Percentiles rank a stretch among this genome's conserved stretches.
phyloP scores from a whole-genome alignment of 2,888 invertebrate genomes.

The Deroplatys truncata region DNA sequence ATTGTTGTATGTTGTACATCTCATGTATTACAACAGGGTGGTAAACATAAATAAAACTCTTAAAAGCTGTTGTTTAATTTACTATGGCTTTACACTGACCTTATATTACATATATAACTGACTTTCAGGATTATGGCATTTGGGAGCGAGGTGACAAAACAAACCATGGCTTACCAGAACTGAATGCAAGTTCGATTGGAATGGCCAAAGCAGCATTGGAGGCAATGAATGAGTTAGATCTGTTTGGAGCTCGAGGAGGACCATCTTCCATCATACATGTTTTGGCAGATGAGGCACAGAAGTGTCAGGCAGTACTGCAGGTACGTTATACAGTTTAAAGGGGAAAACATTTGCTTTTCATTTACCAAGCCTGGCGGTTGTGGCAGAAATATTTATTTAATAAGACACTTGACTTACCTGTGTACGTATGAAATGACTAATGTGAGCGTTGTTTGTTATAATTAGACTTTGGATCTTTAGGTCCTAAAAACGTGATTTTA shows the following conservation, averaged over 20 bases:
- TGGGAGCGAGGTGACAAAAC: constrained; percentile 99
- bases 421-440: too few relatives aligned
- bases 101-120: too few relatives aligned
- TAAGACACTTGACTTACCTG: too few relatives aligned
- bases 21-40: too few relatives aligned
- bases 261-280: constrained; percentile 97
- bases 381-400: too few relatives aligned
- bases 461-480: too few relatives aligned
- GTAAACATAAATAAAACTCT: too few relatives aligned
- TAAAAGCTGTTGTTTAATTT: too few relatives aligned
- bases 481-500: too few relatives aligned
- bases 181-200: constrained; percentile 98
- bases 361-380: background rate
- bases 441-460: too few relatives aligned
- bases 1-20: too few relatives aligned
- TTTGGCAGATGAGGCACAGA: constrained; percentile 96
- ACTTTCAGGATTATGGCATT: constrained; percentile 83
- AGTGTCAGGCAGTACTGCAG: constrained; percentile 95
- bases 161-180: constrained; percentile 96
- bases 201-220: constrained; percentile 99
- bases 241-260: constrained; percentile 95
- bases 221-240: constrained; percentile 95
- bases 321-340: constrained; percentile 37
- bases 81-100: too few relatives aligned
- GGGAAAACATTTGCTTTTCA: background rate